A percentile compares a stretch with the other conserved stretches of the same genome.
phyloP scores from a whole-genome alignment of 2,113 vertebrate species.

The Zingel zingel region DNA sequence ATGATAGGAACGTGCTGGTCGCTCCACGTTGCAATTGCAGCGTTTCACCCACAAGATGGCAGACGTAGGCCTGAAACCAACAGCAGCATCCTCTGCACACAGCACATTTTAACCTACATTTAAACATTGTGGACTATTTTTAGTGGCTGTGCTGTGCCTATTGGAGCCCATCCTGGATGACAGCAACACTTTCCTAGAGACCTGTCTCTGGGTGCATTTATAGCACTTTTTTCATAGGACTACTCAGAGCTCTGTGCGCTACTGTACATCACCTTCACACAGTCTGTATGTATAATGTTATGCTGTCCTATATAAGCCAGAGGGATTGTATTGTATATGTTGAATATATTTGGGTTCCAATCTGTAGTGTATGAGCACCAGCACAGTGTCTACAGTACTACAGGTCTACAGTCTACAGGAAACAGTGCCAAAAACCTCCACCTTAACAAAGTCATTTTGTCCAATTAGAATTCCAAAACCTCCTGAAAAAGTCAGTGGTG shows the following conservation, averaged over 20 bases:
- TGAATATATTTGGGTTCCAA: not conserved
- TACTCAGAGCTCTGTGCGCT: conserved; percentile 9
- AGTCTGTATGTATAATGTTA: not conserved
- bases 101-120: conserved; percentile 57
- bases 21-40: conserved; percentile 30
- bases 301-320: not conserved
- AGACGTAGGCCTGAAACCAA: conserved; percentile 18
- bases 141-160: conserved; percentile 43
- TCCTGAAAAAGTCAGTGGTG: not conserved
- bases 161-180: conserved; percentile 50
- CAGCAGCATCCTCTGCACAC: conserved; percentile 32
- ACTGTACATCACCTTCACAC: not conserved
- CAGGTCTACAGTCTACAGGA: not conserved
- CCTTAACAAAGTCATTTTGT: not conserved
- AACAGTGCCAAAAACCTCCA: not conserved
- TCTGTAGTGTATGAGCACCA: not conserved
- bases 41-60: conserved; percentile 74
- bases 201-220: conserved; percentile 14
- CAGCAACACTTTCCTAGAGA: conserved; percentile 17
- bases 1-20: conserved; percentile 1
- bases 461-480: not conserved
- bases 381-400: no score
- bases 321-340: not conserved
- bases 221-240: conserved; percentile 8
- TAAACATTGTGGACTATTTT: conserved; percentile 68